Evolutionary conservation across 2,888 invertebrate species (phyloP).

Genomic region (Diaprepes abbreviatus): DNA sequence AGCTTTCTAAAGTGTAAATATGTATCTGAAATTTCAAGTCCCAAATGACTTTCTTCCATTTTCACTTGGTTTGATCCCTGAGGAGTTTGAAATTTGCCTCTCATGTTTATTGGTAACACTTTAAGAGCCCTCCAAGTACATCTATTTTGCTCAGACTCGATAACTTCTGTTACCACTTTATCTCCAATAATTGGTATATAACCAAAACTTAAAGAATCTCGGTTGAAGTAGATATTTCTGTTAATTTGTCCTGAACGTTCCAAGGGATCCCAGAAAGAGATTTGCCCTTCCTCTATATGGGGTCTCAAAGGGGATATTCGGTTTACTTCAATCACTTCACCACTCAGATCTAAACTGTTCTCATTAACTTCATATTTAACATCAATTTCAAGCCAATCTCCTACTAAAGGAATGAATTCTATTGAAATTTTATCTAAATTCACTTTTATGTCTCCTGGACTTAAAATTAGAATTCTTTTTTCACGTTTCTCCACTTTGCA

Average conservation of each 20-base stretch:
- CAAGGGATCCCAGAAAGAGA: slow-evolving; percentile 66
- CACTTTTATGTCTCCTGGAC: slow-evolving; percentile 72
- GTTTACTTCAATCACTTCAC: slow-evolving; percentile 74
- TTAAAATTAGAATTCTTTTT: slow-evolving; percentile 67
- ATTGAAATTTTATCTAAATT: slow-evolving; percentile 75
- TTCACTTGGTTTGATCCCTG: background rate
- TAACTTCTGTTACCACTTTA: slow-evolving; percentile 76
- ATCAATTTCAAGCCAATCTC: slow-evolving; percentile 78
- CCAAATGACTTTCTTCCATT: slow-evolving; percentile 64
- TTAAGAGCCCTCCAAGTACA: slow-evolving; percentile 74
- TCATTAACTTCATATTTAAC: slow-evolving; percentile 76
- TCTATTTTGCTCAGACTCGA: slow-evolving; percentile 78
- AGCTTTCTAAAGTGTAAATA: slow-evolving; percentile 65
- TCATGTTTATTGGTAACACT: slow-evolving; percentile 61
- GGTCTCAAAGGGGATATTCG: slow-evolving; percentile 74
- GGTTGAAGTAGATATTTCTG: slow-evolving; percentile 73
- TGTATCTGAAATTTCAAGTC: slow-evolving; percentile 71
- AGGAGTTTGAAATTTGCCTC: slow-evolving; percentile 32
- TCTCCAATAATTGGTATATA: slow-evolving; percentile 73
- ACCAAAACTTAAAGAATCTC: slow-evolving; percentile 70
- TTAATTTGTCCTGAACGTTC: slow-evolving; percentile 72
- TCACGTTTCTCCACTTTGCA: slow-evolving; percentile 66
- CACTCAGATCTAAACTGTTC: slow-evolving; percentile 68
- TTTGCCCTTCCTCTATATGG: slow-evolving; percentile 70
- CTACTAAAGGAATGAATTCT: slow-evolving; percentile 77